phyloP scores from a whole-genome alignment of 64 coral and sea anemone species.

The Dendronephthya gigantea region DNA sequence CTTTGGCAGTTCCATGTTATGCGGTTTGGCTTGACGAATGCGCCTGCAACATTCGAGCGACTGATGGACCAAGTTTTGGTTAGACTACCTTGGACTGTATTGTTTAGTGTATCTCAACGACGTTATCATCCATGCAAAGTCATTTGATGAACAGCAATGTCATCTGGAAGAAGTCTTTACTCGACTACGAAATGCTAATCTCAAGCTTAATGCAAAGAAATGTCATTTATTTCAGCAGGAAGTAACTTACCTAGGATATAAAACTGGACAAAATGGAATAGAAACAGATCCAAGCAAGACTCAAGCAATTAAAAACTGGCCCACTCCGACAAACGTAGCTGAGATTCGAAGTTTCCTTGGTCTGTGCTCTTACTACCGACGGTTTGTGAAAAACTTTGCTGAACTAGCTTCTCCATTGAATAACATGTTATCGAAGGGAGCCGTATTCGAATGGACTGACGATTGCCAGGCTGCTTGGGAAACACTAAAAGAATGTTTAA shows the following conservation, averaged over 20 bases:
- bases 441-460: background rate
- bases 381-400: background rate
- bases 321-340: background rate
- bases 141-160: background rate
- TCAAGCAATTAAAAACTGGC: background rate
- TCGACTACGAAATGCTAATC: background rate
- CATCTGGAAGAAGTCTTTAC: background rate
- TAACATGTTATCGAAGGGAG: background rate
- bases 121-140: background rate
- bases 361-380: background rate
- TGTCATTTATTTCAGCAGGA: background rate
- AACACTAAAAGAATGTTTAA: background rate
- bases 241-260: background rate
- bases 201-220: background rate
- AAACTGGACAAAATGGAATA: background rate
- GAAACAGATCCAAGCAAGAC: background rate
- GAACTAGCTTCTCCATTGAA: background rate
- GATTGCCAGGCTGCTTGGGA: background rate
- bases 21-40: background rate
- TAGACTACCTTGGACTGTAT: background rate
- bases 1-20: background rate
- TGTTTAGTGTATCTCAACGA: background rate
- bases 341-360: background rate
- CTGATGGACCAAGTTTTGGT: background rate
- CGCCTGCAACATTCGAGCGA: conserved; percentile 1